phyloP scores from a whole-genome alignment of 1,140 invertebrate genomes.

The Neotoxoptera formosana region DNA sequence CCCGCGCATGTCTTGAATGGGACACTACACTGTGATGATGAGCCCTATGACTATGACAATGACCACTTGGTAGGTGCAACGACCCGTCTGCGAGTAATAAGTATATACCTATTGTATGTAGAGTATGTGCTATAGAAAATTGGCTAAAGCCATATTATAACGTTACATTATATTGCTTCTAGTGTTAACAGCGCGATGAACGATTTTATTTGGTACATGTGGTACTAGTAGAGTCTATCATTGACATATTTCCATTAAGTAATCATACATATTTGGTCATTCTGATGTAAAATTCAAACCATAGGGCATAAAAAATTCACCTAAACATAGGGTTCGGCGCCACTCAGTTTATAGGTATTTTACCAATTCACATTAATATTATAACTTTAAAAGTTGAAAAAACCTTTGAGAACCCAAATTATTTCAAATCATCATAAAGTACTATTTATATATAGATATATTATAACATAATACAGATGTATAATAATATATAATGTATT shows the following conservation, averaged over 20 bases:
- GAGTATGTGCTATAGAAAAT: background rate
- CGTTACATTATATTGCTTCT: background rate
- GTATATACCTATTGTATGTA: background rate
- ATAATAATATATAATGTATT: background rate
- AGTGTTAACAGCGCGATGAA: background rate
- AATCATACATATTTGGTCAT: background rate
- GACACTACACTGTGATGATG: background rate
- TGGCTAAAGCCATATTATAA: background rate
- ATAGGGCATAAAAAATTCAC: background rate
- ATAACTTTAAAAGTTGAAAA: background rate
- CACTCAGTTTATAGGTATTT: background rate
- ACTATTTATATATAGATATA: background rate
- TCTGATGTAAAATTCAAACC: background rate
- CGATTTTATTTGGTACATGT: background rate
- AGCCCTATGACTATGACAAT: conserved; percentile 2
- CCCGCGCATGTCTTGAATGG: conserved; percentile 17
- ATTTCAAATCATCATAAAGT: background rate
- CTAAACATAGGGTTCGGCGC: background rate
- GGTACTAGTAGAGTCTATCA: background rate
- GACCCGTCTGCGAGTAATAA: background rate
- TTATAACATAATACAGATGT: background rate
- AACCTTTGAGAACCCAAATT: background rate
- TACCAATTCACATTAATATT: background rate
- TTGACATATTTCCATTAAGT: background rate
- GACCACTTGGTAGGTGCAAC: background rate